Percentiles rank a stretch among this genome's conserved stretches.
Conservation (phyloP, 2,888 invertebrate species). For the Clepsis dumicolana region DNA sequence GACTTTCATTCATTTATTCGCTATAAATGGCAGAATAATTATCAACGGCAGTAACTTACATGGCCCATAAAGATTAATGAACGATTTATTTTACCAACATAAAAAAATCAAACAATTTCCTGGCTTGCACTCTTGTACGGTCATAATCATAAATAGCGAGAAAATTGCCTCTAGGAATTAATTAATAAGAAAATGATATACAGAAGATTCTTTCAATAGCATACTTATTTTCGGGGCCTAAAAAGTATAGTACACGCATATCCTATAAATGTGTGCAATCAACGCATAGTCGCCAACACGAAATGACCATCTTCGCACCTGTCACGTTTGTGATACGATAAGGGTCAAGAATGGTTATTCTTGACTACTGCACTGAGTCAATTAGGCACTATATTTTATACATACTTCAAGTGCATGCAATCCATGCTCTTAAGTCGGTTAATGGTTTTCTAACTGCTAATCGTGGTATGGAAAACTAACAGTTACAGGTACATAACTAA, state of each 20-base stretch:
- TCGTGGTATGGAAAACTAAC: not conserved
- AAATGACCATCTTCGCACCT: not conserved
- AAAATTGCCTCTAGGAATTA: not conserved
- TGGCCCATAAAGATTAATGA: not conserved
- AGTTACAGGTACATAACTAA: not conserved
- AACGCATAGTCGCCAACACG: not conserved
- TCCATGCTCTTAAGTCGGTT: not conserved
- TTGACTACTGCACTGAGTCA: not conserved
- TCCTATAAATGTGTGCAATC: not conserved
- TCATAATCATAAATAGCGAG: not conserved
- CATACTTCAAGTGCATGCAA: not conserved
- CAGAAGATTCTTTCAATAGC: not conserved
- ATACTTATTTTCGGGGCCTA: too few relatives aligned
- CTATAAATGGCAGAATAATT: not conserved
- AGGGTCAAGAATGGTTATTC: not conserved
- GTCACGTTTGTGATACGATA: not conserved
- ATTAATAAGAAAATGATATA: not conserved
- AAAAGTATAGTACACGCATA: not conserved
- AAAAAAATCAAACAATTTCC: not conserved
- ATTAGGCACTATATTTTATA: not conserved
- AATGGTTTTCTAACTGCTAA: slow-evolving; percentile 11
- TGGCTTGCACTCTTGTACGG: not conserved
- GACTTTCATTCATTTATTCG: not conserved
- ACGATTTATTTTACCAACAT: not conserved
- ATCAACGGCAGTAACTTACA: not conserved